Percentiles rank a stretch among this genome's conserved stretches.
These are phyloP conservation scores for Chironomus riparius DNA, from an alignment of 2,888 invertebrate species.

Conservation along the genomic window DNA sequence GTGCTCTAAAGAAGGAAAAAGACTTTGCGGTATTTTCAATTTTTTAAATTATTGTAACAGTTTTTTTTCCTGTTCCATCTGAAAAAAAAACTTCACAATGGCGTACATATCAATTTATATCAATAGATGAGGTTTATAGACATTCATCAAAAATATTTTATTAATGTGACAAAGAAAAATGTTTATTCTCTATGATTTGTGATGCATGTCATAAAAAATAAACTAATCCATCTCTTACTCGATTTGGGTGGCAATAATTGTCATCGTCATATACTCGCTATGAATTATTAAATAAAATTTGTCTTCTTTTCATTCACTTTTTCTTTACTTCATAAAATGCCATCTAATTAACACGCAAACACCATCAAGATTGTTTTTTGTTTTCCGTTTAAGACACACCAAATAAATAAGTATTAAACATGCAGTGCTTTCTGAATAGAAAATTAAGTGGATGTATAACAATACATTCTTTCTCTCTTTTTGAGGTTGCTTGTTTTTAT, in stretches of 20 bases:
- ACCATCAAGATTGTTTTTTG: slow-evolving; percentile 4
- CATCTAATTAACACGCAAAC: slow-evolving; percentile 5
- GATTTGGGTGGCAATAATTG: slow-evolving; percentile 8
- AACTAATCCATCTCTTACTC: neutral
- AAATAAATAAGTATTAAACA: neutral
- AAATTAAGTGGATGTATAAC: neutral
- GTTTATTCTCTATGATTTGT: neutral
- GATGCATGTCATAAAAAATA: neutral
- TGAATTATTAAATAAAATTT: neutral
- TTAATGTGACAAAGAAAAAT: neutral
- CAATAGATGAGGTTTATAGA: too few species aligned
- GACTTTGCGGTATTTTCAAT: slow-evolving; percentile 12
- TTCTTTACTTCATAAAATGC: neutral
- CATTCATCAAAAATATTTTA: neutral
- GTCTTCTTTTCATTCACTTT: too few species aligned
- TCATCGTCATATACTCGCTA: neutral
- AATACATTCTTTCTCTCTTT: neutral
- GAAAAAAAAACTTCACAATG: neutral
- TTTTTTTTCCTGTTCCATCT: neutral
- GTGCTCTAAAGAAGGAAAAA: neutral
- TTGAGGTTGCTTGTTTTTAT: neutral
- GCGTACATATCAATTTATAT: neutral
- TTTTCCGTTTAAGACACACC: neutral
- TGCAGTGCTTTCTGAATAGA: neutral
- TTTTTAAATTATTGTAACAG: neutral